Conservation (phyloP, 2,888 invertebrate genomes). For the Patella ulyssiponensis region DNA sequence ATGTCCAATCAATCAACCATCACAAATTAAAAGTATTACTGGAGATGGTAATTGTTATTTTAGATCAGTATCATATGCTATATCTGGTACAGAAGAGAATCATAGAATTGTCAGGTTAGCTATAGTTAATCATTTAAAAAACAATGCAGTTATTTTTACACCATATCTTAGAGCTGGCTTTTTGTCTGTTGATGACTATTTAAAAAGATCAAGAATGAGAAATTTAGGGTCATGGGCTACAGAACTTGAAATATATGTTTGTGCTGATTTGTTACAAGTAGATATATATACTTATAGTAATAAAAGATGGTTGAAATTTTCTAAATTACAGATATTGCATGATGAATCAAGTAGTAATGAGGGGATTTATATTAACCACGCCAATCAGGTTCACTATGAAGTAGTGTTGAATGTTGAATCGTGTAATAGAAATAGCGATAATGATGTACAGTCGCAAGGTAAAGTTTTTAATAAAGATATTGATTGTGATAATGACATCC, state of each 20-base stretch:
- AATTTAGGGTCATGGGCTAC: not conserved
- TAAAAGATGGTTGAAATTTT: not conserved
- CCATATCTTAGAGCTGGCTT: not conserved
- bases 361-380: no score
- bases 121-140: not conserved
- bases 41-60: not conserved
- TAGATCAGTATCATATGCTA: conserved; percentile 1
- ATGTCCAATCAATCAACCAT: no score
- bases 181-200: not conserved
- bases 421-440: no score
- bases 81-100: not conserved
- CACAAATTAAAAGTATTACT: not conserved
- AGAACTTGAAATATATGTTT: not conserved
- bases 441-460: no score
- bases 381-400: no score
- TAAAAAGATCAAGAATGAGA: not conserved
- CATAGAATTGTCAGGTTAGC: not conserved
- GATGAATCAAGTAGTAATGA: no score
- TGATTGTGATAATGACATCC: no score
- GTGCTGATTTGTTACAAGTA: not conserved
- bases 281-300: not conserved
- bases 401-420: no score
- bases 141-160: not conserved
- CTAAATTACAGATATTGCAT: not conserved
- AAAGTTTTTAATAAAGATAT: no score